Conservation (phyloP, 2,888 invertebrate genomes). For the Drosophila recens region DNA sequence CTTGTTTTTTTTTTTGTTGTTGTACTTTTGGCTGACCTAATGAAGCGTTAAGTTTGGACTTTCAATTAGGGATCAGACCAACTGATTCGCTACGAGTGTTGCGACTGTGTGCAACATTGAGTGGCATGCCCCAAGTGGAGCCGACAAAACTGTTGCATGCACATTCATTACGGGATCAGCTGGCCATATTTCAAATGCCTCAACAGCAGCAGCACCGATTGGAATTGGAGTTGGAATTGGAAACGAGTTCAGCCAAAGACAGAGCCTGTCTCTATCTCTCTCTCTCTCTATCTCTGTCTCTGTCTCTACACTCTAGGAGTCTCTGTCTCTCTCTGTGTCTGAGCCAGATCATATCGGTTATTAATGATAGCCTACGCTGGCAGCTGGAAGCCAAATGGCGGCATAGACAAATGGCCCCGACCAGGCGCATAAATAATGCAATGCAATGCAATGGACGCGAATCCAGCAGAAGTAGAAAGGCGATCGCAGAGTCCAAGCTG, state of each 20-base stretch:
- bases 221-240: slow-evolving; percentile 37
- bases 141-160: slow-evolving; percentile 62
- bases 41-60: slow-evolving; percentile 76
- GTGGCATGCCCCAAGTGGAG: slow-evolving; percentile 45
- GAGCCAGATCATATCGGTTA: slow-evolving; percentile 82
- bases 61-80: slow-evolving; percentile 58
- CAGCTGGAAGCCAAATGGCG: slow-evolving; percentile 82
- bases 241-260: slow-evolving; percentile 55
- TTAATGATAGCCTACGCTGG: slow-evolving; percentile 82
- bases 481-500: slow-evolving; percentile 47
- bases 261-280: neutral
- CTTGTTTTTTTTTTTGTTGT: slow-evolving; percentile 12
- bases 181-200: slow-evolving; percentile 72
- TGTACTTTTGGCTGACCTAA: slow-evolving; percentile 58
- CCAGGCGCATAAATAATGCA: slow-evolving; percentile 70
- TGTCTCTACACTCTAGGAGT: neutral
- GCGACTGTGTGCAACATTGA: slow-evolving; percentile 24
- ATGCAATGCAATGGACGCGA: slow-evolving; percentile 13
- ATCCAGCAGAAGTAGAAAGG: slow-evolving; percentile 61
- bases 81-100: slow-evolving; percentile 45
- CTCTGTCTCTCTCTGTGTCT: slow-evolving; percentile 2
- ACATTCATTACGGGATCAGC: slow-evolving; percentile 73
- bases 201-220: slow-evolving; percentile 19
- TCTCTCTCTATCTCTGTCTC: neutral
- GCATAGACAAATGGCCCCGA: slow-evolving; percentile 72